phyloP scores from a whole-genome alignment of 2,113 vertebrate species.

The Turdus rufiventris region DNA sequence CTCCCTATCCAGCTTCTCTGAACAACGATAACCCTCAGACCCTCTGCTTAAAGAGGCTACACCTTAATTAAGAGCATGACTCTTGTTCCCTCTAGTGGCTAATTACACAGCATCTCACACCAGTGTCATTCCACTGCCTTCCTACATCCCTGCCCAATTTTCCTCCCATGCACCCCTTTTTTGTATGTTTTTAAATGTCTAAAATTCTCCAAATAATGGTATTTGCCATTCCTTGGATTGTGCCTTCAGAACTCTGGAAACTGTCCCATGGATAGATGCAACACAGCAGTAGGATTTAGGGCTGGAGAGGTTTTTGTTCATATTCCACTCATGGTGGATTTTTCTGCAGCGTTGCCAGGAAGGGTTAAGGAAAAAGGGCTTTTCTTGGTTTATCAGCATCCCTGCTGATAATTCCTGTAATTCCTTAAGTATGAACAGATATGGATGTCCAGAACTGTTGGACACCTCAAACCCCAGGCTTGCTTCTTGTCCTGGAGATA shows the following conservation, averaged over 20 bases:
- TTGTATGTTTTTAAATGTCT: not conserved
- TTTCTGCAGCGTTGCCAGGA: not conserved
- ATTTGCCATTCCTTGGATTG: not conserved
- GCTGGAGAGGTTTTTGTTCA: not conserved
- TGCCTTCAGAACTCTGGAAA: not conserved
- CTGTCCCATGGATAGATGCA: fast-evolving
- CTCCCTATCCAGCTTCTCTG: not conserved
- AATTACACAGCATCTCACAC: not conserved
- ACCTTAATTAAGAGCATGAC: conserved; percentile 37
- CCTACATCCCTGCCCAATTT: not conserved
- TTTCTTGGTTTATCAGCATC: not conserved
- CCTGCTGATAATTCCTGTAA: not conserved
- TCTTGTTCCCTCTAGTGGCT: conserved; percentile 60
- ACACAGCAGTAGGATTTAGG: not conserved
- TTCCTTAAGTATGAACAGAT: not conserved
- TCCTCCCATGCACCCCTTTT: not conserved
- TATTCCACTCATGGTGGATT: not conserved
- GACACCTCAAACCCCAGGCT: not conserved
- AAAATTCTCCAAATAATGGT: fast-evolving
- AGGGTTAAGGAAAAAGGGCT: not conserved
- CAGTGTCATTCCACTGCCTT: not conserved
- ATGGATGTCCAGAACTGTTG: not conserved
- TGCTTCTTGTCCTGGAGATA: conserved; percentile 23
- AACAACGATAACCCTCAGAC: not conserved
- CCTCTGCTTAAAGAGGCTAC: not conserved